Evolutionary conservation across 2,888 invertebrate species (phyloP).

Genomic region (Pteria penguin): DNA sequence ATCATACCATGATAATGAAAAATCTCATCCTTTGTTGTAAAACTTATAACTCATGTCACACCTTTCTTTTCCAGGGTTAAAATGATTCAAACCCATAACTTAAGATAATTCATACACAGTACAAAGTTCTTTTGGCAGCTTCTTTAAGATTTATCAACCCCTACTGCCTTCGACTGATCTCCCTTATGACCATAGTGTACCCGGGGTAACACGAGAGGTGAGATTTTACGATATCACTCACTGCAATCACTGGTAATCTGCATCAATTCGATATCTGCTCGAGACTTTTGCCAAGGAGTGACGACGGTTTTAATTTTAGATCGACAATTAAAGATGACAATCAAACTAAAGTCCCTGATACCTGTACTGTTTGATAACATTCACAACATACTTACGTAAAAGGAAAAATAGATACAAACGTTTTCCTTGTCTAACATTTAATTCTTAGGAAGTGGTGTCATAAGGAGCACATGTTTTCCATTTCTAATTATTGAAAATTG

Average conservation of each 20-base stretch:
- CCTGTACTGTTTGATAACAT: too few relatives aligned
- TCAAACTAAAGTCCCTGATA: too few relatives aligned
- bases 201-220: not conserved
- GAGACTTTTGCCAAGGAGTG: not conserved
- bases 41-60: too few relatives aligned
- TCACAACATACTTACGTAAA: too few relatives aligned
- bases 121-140: constrained; percentile 30
- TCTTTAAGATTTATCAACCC: constrained; percentile 25
- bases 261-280: too few relatives aligned
- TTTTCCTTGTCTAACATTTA: too few relatives aligned
- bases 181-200: not conserved
- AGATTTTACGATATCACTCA: not conserved
- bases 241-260: too few relatives aligned
- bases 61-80: not conserved
- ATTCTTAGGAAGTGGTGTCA: too few relatives aligned
- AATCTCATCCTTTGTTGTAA: not conserved
- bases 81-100: not conserved
- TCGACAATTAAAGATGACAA: not conserved
- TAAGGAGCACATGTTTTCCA: too few relatives aligned
- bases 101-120: constrained; percentile 24
- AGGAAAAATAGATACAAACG: too few relatives aligned
- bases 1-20: not conserved
- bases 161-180: not conserved
- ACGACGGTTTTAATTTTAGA: not conserved
- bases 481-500: too few relatives aligned